Evolutionary conservation across 2,888 invertebrate genomes (phyloP).

Genomic region (Drosophila imparisetae): DNA sequence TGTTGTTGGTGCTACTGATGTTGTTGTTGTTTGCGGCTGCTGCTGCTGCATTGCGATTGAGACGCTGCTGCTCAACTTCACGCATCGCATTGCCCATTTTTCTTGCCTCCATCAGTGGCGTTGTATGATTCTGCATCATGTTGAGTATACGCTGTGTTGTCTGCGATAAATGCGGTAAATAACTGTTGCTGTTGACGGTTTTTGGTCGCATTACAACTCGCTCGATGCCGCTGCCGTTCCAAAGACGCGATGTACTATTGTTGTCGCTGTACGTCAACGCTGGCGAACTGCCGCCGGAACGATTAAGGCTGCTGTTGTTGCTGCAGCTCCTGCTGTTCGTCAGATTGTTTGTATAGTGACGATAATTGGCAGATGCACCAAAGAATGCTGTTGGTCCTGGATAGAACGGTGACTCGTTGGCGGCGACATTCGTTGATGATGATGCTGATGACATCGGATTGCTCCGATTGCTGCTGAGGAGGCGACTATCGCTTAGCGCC

Average conservation of each 20-base stretch:
- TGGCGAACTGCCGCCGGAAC: conserved; percentile 55
- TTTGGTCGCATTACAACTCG: conserved; percentile 48
- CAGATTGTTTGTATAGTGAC: conserved; percentile 56
- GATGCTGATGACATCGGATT: conserved; percentile 19
- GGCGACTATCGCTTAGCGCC: conserved; percentile 84
- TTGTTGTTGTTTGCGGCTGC: conserved; percentile 33
- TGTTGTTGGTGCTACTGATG: conserved; percentile 15
- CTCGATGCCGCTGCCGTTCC: conserved; percentile 29
- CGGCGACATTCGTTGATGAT: conserved; percentile 4
- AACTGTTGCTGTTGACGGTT: not conserved
- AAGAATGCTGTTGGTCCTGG: conserved; percentile 91
- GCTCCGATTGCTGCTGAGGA: conserved; percentile 61
- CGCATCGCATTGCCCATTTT: conserved; percentile 87
- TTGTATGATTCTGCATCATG: conserved; percentile 92
- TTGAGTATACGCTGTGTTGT: conserved; percentile 92
- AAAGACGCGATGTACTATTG: conserved; percentile 35
- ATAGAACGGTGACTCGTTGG: conserved; percentile 87
- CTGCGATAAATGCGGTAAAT: conserved; percentile 80
- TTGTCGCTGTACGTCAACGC: conserved; percentile 26
- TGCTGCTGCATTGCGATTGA: conserved; percentile 26
- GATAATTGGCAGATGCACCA: conserved; percentile 88
- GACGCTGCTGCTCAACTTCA: conserved; percentile 62
- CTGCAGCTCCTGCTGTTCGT: not conserved
- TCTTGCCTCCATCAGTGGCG: conserved; percentile 91
- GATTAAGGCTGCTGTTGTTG: conserved; percentile 30